Base-by-base conservation (phyloP, 2,113 vertebrate genomes). In the Machaerirhynchus nigripectus region DNA sequence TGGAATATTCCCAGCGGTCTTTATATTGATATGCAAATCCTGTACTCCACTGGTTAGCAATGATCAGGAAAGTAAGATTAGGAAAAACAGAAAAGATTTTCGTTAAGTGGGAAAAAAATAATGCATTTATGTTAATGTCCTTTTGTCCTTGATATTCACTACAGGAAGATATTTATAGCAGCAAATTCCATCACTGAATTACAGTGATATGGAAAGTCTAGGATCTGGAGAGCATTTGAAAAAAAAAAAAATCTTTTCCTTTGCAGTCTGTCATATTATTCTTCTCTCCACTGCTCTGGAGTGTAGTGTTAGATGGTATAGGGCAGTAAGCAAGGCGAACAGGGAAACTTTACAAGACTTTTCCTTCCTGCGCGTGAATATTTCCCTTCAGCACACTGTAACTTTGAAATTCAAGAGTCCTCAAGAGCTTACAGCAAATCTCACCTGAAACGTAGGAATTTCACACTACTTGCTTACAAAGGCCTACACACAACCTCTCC, bases 11-110 rank as follows among this genome's bases (percentile, higher is more conserved):
- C 93, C 94, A 95, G 89, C 40, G 0, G 93, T 64, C 84, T 87
- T 82, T 94, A 96, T 93, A 96, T 96, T 97, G 94, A 96, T 93
- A 96, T 96, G 96, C 93, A 96, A 97, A 96, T 96, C 87, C 74
- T 94, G 87, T 94, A 76, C 81, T 78, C 91, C 14, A 30, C 56
- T 76, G 37, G 91, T 79, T 94, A 96, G 84, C 77, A 95, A 46
- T 79, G 76, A 95, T 96, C 87, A 84, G 52, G 69, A 82, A 94
- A 93, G 89, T 78, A 82, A 95, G 77, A 95, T 64, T 71, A 93
- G 91, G 77, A 82, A 91, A 92, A 95, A 89, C 35, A 73, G 46
- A 91, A 91, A 68, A 95, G 44, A 92, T 81, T 89, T 92, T 74
- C 71, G 67, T 90, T 79, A 91, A 82, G 61, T 61, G 10, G 15